Evolutionary conservation across 1,140 invertebrate genomes (phyloP).

Genomic region (Trichogramma pretiosum): DNA sequence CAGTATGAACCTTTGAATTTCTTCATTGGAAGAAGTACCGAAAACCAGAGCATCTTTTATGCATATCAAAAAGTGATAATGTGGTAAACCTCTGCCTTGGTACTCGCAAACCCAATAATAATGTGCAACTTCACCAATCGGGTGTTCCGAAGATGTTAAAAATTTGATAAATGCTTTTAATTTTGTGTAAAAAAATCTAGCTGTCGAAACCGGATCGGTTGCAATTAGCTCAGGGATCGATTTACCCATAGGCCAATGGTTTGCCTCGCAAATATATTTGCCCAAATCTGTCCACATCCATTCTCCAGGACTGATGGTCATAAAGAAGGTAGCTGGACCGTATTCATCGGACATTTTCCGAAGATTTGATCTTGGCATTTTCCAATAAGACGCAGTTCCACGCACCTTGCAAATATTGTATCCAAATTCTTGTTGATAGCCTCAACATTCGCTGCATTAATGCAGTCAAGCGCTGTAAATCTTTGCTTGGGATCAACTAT

Average conservation of each 20-base stretch:
- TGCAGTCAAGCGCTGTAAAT: slow-evolving; percentile 24
- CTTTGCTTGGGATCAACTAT: slow-evolving; percentile 21
- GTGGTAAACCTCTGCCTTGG: slow-evolving; percentile 26
- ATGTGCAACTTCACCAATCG: slow-evolving; percentile 27
- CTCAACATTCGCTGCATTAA: slow-evolving; percentile 17
- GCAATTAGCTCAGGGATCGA: slow-evolving; percentile 20
- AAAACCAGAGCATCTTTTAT: slow-evolving; percentile 29
- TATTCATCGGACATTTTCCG: slow-evolving; percentile 29
- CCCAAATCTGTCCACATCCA: slow-evolving; percentile 31
- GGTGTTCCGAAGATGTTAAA: slow-evolving; percentile 23
- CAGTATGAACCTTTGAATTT: slow-evolving; percentile 32
- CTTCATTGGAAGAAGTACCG: slow-evolving; percentile 19
- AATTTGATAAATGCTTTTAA: slow-evolving; percentile 18
- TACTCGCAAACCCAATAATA: slow-evolving; percentile 28
- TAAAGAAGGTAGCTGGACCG: slow-evolving; percentile 35
- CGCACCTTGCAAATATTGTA: slow-evolving; percentile 24
- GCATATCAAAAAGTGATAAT: slow-evolving; percentile 33
- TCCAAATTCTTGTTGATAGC: slow-evolving; percentile 9
- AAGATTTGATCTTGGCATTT: slow-evolving; percentile 22
- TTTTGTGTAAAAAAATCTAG: not conserved
- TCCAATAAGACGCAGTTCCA: slow-evolving; percentile 27
- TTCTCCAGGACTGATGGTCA: slow-evolving; percentile 35
- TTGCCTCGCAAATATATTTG: slow-evolving; percentile 27
- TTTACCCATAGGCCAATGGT: slow-evolving; percentile 16
- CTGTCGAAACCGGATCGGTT: slow-evolving; percentile 25